Evolutionary conservation across 92 coral and sea anemone species (phyloP), one percentile per base, ranked within the genome.

Genomic region (Phymanthus crucifer): DNA sequence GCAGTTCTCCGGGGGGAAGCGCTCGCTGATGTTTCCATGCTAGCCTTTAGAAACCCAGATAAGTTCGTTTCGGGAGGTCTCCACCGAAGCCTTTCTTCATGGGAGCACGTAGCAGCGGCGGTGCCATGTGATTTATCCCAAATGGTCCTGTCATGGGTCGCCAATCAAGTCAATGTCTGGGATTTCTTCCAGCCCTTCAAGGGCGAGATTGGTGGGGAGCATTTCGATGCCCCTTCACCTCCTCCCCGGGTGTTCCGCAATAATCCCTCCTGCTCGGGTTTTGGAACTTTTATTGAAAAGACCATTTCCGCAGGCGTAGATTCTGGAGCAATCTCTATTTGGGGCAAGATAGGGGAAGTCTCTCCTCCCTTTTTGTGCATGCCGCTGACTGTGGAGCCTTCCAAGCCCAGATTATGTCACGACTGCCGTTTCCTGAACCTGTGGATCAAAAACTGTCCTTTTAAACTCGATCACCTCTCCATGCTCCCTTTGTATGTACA

Each of bases 221-320:
- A 38, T 19, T 21, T 69, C 24, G 48, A n/a, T n/a, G n/a, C n/a
- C n/a, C n/a, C n/a, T n/a, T n/a, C n/a, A n/a, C 88, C 84, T 31
- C 86, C 92, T 18, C 11, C 78, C n/a, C 40, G 73, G 14, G 74
- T 80, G 32, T 84, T 79, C 29, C 66, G 45, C 14, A 88, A 88
- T 70, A 79, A 83, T 78, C 21, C 72, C 40, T 88, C 88, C 0
- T 79, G 91, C 64, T 36, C 58, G 71, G 87, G 72, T 18, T 88
- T 87, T 68, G 36, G 73, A 68, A 66, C 57, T 46, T 80, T 73
- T 74, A 58, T 86, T 38, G 48, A 73, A 27, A 54, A 82, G 26
- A 65, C 90, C 6, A 43, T 86, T 29, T 24, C 76, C 16, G 81
- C 75, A 14, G 52, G 83, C 31, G 48, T 86, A 17, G 71, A 40